Evolutionary conservation across 2,113 vertebrate genomes (phyloP).

Genomic region (Dunckerocampus dactyliophorus): DNA sequence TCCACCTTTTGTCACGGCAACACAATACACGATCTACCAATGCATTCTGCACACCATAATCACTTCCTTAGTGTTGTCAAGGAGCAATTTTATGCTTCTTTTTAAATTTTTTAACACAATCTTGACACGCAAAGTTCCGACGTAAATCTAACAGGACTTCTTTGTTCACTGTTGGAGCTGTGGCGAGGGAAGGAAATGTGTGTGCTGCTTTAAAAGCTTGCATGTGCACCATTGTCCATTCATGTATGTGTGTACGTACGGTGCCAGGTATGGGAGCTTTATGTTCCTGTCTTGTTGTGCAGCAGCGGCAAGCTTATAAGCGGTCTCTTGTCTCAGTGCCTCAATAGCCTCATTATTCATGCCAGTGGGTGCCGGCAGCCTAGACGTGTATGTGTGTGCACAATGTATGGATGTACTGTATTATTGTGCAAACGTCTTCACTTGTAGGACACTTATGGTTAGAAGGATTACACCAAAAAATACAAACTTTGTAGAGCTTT

Average conservation of each 20-base stretch:
- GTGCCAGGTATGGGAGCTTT: constrained; percentile 24
- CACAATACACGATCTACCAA: background rate
- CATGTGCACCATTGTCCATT: constrained; percentile 5
- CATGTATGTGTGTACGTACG: background rate
- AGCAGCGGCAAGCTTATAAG: constrained; percentile 50
- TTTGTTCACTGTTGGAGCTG: background rate
- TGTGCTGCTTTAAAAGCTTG: background rate
- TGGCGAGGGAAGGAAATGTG: constrained; percentile 2
- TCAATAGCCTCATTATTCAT: constrained; percentile 63
- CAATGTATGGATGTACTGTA: constrained; percentile 12
- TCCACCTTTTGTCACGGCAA: background rate
- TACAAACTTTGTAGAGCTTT: background rate
- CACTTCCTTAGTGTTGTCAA: background rate
- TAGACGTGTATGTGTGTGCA: constrained; percentile 4
- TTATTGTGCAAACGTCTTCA: background rate
- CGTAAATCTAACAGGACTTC: background rate
- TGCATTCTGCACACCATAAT: background rate
- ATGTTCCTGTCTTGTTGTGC: constrained; percentile 54
- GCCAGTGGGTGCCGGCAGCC: constrained; percentile 42
- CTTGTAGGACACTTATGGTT: background rate
- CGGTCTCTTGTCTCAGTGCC: constrained; percentile 51
- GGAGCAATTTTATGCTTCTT: background rate
- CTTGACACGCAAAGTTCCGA: background rate
- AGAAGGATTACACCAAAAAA: background rate
- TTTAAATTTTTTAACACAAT: background rate